These are phyloP conservation scores for Microtus pennsylvanicus DNA, from an alignment of 2,113 vertebrate genomes.

Conservation along the genomic window DNA sequence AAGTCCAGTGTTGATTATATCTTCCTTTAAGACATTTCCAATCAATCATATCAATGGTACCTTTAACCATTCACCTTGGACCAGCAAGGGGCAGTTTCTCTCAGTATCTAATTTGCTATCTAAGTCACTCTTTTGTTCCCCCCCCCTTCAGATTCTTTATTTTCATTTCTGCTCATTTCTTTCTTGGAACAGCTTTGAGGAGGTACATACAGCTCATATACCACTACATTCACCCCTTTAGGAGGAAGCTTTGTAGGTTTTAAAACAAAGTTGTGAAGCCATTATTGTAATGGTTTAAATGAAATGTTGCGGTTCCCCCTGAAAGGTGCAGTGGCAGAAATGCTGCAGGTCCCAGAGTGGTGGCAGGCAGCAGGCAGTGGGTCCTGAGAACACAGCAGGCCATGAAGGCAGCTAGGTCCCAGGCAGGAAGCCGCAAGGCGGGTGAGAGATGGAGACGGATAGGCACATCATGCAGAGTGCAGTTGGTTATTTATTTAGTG, in stretches of 20 bases:
- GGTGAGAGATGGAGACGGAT: no score
- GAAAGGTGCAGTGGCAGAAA: no score
- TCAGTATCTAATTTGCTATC: not conserved
- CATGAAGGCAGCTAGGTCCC: no score
- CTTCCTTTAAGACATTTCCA: not conserved
- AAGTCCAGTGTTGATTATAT: not conserved
- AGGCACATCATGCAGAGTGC: no score
- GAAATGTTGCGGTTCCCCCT: no score
- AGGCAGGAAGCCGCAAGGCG: no score
- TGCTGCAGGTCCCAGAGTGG: no score
- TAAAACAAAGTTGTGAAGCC: not conserved
- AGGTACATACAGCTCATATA: not conserved
- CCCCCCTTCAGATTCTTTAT: not conserved
- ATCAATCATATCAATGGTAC: not conserved
- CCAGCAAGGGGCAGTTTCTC: not conserved
- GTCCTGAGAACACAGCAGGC: no score
- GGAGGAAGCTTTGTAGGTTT: not conserved
- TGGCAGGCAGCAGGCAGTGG: no score
- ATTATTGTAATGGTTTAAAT: not conserved
- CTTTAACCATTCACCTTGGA: not conserved
- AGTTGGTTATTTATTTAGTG: no score
- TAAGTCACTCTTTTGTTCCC: not conserved
- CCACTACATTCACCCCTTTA: not conserved
- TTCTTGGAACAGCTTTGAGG: not conserved
- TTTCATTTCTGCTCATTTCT: not conserved